Percentiles rank a stretch among this genome's conserved stretches.
Conservation (phyloP, 2,113 vertebrate species). For the Casuarius casuarius region DNA sequence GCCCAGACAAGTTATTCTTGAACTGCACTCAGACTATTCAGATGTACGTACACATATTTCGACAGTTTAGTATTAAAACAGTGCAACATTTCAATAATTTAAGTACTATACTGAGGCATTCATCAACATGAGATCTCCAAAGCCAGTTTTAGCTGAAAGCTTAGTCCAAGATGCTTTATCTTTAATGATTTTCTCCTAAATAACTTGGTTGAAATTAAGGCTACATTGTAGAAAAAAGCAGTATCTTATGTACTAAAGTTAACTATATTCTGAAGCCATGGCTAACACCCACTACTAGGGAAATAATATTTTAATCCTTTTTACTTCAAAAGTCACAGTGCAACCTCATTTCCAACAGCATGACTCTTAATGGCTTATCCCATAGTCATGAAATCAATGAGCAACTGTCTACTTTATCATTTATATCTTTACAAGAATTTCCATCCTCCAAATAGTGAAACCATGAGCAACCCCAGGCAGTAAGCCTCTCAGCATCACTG, state of each 20-base stretch:
- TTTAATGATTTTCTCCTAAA: background rate
- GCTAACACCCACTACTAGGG: background rate
- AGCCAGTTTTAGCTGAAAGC: background rate
- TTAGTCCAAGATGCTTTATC: background rate
- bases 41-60: background rate
- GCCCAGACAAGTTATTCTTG: background rate
- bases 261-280: background rate
- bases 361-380: background rate
- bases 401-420: background rate
- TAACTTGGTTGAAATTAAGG: background rate
- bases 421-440: background rate
- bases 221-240: background rate
- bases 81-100: background rate
- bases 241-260: background rate
- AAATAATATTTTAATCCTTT: background rate
- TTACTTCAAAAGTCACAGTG: background rate
- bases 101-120: background rate
- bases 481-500: background rate
- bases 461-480: no score
- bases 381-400: no score
- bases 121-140: background rate
- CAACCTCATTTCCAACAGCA: background rate
- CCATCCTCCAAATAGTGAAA: no score
- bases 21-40: background rate
- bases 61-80: background rate